Conservation (phyloP, 2,797 vertebrate genomes). For the Enoplosus armatus region DNA sequence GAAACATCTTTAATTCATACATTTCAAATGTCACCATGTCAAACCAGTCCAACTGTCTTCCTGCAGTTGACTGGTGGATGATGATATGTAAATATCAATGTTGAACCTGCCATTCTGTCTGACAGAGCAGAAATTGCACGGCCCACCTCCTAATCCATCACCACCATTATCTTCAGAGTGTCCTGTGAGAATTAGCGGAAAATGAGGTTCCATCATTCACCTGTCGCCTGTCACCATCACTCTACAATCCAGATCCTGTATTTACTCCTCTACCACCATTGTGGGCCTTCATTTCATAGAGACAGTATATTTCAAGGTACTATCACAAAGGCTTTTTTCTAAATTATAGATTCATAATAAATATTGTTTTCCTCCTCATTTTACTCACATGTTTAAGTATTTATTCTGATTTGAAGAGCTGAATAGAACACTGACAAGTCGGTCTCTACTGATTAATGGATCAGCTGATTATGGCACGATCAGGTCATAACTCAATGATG, state of each 20-base stretch:
- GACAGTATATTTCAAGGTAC: not conserved
- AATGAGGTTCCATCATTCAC: conserved; percentile 47
- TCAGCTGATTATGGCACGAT: not conserved
- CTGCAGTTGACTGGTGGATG: not conserved
- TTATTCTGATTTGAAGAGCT: not conserved
- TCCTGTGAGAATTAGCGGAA: conserved; percentile 39
- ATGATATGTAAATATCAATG: conserved; percentile 45
- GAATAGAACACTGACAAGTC: not conserved
- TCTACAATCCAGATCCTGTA: conserved; percentile 8
- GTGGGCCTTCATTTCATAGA: not conserved
- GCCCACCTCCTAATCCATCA: conserved; percentile 52
- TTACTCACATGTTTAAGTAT: not conserved
- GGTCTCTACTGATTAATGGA: not conserved
- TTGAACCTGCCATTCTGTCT: conserved; percentile 37
- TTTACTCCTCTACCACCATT: not conserved
- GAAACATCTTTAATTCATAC: conserved; percentile 1
- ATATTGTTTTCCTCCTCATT: not conserved
- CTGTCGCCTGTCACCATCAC: conserved; percentile 27
- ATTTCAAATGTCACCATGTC: conserved; percentile 27
- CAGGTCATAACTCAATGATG: conserved; percentile 1
- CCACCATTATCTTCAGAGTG: conserved; percentile 41
- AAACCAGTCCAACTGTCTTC: not conserved
- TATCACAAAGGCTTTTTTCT: not conserved
- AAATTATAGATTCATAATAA: not conserved
- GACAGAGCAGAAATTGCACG: conserved; percentile 24